phyloP scores from a whole-genome alignment of 2,888 invertebrate genomes.

The Hofmannophila pseudospretella region DNA sequence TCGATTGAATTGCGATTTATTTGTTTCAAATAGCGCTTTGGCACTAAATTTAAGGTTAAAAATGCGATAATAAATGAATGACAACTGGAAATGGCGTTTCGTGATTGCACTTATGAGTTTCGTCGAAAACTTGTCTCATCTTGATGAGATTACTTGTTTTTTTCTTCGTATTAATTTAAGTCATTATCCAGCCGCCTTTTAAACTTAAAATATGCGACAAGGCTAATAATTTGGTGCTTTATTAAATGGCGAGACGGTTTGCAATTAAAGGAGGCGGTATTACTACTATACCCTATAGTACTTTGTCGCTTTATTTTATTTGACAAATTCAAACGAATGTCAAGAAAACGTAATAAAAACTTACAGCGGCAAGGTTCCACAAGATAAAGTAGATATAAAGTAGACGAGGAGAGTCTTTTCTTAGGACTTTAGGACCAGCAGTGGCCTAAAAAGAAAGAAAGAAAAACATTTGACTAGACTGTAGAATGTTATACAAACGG shows the following conservation, averaged over 20 bases:
- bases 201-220: slow-evolving; percentile 41
- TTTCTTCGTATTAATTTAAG: slow-evolving; percentile 30
- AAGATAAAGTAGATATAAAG: no score
- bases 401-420: no score
- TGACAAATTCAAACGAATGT: slow-evolving; percentile 1
- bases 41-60: slow-evolving; percentile 1
- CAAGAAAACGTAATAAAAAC: background rate
- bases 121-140: slow-evolving; percentile 27
- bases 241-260: slow-evolving; percentile 24
- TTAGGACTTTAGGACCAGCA: no score
- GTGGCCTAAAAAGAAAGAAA: no score
- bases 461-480: no score
- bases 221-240: slow-evolving; percentile 22
- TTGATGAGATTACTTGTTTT: slow-evolving; percentile 14
- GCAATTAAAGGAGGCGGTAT: slow-evolving; percentile 21
- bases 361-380: no score
- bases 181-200: slow-evolving; percentile 36
- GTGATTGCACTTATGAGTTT: slow-evolving; percentile 19
- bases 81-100: slow-evolving; percentile 9
- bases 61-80: slow-evolving; percentile 10
- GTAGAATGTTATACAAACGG: no score
- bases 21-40: slow-evolving; percentile 5
- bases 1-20: slow-evolving; percentile 1
- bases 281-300: background rate
- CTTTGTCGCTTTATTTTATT: no score